Base-by-base conservation (phyloP, 2,888 invertebrate species). In the Marasmarcha lunaedactyla region DNA sequence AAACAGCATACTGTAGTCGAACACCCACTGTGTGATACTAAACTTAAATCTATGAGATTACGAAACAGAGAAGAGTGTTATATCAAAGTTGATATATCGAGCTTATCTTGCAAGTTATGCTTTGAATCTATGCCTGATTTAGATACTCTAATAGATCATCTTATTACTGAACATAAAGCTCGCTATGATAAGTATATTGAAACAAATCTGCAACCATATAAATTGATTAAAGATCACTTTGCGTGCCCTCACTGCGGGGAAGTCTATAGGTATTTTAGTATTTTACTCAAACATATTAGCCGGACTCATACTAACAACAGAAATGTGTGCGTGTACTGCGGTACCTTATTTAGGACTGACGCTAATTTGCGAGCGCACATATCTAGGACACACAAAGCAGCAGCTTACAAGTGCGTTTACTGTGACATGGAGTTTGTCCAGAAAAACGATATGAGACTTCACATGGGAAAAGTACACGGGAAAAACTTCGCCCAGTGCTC, bases 81-180 rank as follows among this genome's bases (percentile, higher is more conserved):
- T 42, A 63, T 79, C 7, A 79, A 79, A 62, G 51, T 79, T 1
- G 81, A 81, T 38, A 57, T 53, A 1, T 64, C 71, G 0, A 42
- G 51, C 0, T 43, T 76, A 1, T 60, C 71, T 14, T 72, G 73
- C 39, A 73, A 66, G 46, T 43, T 71, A 13, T 74, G 74, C 42
- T 57, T 50, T 6, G 49, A 58, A 43, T 40, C 52, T 0, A 50
- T 67, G 34, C 41, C 49, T 10, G 62, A 64, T 48, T 51, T 74
- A 26, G 52, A 56, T 7, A 36, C 42, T 10, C 42, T 71, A 11
- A 57, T 70, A 14, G 50, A 64, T 5, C 73, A 74, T 48, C 45
- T 74, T 6, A 52, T 52, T 1, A 37, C 46, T 0, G 60, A 70
- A 40, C 73, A 74, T 39, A 53, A 64, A 38, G 53, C 54, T 3